phyloP scores from a whole-genome alignment of 2,888 invertebrate genomes.

The Zootermopsis nevadensis region DNA sequence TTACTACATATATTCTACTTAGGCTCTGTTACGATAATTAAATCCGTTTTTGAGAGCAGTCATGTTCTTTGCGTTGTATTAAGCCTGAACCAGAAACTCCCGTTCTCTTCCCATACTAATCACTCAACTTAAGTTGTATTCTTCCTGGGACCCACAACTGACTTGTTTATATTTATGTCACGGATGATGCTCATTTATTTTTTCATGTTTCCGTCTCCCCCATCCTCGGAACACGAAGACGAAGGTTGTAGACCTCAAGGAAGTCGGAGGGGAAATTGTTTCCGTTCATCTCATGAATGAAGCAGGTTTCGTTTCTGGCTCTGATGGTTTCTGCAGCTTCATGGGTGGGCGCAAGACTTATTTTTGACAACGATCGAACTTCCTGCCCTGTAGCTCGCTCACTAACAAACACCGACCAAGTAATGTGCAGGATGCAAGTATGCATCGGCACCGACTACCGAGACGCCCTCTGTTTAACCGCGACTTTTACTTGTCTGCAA shows the following conservation, averaged over 20 bases:
- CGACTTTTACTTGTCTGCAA: too few species aligned
- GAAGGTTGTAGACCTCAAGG: constrained; percentile 4
- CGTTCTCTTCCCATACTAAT: background rate
- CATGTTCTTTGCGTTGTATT: too few species aligned
- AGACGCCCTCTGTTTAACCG: too few species aligned
- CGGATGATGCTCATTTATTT: background rate
- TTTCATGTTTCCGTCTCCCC: background rate
- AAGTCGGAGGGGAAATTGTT: background rate
- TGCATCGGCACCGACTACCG: too few species aligned
- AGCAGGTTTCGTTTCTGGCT: background rate
- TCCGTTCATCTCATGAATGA: background rate
- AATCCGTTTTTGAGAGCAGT: too few species aligned
- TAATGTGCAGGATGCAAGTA: background rate
- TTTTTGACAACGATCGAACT: background rate
- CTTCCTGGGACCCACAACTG: background rate
- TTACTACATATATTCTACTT: too few species aligned
- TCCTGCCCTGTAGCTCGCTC: background rate
- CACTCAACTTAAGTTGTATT: background rate
- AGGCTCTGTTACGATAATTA: too few species aligned
- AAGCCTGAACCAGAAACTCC: too few species aligned
- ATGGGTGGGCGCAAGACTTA: background rate
- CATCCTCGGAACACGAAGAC: background rate
- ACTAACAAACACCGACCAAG: too few species aligned
- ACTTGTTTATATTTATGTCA: constrained; percentile 12
- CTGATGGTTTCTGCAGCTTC: background rate